Evolutionary conservation across 2,113 vertebrate genomes (phyloP).

Genomic region (Mastomys coucha): DNA sequence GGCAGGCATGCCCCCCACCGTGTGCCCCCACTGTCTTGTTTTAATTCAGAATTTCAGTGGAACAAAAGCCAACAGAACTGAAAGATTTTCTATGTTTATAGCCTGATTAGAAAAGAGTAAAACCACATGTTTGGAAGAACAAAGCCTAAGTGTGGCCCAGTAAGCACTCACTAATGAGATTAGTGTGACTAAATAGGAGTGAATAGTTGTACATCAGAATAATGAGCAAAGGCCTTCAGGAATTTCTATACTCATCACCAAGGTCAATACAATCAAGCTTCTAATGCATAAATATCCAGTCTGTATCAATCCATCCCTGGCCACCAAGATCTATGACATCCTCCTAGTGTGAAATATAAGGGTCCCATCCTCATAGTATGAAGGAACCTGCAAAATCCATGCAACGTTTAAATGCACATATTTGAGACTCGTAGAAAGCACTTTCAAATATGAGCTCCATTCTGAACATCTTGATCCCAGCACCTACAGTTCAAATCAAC

Average conservation of each 20-base stretch:
- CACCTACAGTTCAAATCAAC: neutral
- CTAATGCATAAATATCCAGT: neutral
- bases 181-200: neutral
- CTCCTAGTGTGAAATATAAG: neutral
- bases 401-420: neutral
- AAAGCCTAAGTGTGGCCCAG: neutral
- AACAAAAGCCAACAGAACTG: neutral
- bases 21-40: neutral
- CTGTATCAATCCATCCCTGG: neutral
- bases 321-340: neutral
- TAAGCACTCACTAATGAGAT: neutral
- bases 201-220: neutral
- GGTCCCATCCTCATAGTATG: neutral
- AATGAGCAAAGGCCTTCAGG: neutral
- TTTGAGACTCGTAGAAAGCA: neutral
- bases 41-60: neutral
- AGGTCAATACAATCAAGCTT: neutral
- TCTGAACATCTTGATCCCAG: too few species aligned
- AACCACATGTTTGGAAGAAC: neutral
- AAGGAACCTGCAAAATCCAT: neutral
- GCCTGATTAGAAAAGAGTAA: neutral
- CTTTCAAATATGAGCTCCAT: neutral
- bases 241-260: neutral
- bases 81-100: neutral
- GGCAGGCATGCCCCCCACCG: too few species aligned